A percentile compares a stretch with the other conserved stretches of the same genome.
Evolutionary conservation across 2,113 vertebrate genomes (phyloP).

Genomic region (Cephalopterus ornatus): DNA sequence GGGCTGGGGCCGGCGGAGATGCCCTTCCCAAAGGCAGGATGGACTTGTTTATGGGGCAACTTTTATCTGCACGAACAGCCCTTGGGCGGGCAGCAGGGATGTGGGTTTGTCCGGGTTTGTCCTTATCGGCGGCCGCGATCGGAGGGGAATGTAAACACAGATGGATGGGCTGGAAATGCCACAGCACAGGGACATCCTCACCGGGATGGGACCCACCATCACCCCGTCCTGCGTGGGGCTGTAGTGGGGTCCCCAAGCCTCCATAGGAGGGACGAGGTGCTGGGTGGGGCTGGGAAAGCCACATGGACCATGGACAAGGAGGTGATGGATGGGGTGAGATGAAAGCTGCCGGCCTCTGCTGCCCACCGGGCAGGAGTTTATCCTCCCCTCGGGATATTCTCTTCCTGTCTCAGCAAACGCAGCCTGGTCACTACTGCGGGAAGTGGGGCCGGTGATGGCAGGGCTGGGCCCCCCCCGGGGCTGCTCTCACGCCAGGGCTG

Average conservation of each 20-base stretch:
- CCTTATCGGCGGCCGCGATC: conserved; percentile 5
- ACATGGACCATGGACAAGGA: background rate
- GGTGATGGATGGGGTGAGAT: background rate
- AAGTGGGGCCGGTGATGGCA: background rate
- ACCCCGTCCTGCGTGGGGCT: rapidly evolving
- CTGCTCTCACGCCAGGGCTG: background rate
- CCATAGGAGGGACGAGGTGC: rapidly evolving
- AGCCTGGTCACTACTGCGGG: background rate
- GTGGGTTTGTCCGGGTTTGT: background rate
- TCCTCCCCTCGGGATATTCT: background rate
- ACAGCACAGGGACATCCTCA: background rate
- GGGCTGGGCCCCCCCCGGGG: background rate
- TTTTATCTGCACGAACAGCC: conserved; percentile 30
- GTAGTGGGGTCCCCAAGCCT: background rate
- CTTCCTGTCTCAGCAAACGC: background rate
- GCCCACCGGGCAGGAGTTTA: background rate
- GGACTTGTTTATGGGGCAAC: conserved; percentile 53
- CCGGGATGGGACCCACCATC: rapidly evolving
- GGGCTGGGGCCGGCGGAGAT: background rate
- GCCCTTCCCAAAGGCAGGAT: conserved; percentile 43
- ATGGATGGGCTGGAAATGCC: conserved; percentile 4
- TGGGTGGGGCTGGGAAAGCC: background rate
- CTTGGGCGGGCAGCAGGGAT: background rate
- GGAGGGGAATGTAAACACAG: conserved; percentile 54
- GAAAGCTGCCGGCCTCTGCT: background rate